phyloP scores from a whole-genome alignment of 2,113 vertebrate genomes.

The Zootoca vivipara region DNA sequence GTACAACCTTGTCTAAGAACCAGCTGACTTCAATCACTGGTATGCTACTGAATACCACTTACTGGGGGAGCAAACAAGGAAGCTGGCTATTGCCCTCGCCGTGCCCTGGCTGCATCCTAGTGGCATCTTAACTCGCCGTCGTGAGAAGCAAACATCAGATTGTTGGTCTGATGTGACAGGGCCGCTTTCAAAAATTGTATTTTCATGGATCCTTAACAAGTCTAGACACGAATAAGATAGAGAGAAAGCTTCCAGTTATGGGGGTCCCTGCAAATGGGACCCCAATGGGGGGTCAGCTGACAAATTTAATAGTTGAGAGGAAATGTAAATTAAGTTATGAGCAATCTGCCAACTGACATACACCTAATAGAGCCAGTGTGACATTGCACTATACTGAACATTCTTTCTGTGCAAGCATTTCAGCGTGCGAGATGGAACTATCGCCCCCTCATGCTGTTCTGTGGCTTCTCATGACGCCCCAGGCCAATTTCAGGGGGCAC shows the following conservation, averaged over 20 bases:
- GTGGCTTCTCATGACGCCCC: no score
- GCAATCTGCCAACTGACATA: not conserved
- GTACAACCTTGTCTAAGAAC: not conserved
- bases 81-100: not conserved
- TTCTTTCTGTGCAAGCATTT: no score
- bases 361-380: no score
- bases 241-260: not conserved
- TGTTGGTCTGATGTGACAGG: not conserved
- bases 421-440: no score
- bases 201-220: not conserved
- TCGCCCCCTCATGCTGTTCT: no score
- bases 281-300: not conserved
- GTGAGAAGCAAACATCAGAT: not conserved
- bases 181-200: not conserved
- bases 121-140: not conserved
- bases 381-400: no score
- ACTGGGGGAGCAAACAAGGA: not conserved
- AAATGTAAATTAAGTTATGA: not conserved
- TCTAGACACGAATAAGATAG: not conserved
- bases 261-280: not conserved
- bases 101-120: not conserved
- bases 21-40: not conserved
- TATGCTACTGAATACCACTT: not conserved
- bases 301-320: not conserved
- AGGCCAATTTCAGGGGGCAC: no score